phyloP scores from a whole-genome alignment of 1,140 invertebrate genomes.

The Tachypleus tridentatus region DNA sequence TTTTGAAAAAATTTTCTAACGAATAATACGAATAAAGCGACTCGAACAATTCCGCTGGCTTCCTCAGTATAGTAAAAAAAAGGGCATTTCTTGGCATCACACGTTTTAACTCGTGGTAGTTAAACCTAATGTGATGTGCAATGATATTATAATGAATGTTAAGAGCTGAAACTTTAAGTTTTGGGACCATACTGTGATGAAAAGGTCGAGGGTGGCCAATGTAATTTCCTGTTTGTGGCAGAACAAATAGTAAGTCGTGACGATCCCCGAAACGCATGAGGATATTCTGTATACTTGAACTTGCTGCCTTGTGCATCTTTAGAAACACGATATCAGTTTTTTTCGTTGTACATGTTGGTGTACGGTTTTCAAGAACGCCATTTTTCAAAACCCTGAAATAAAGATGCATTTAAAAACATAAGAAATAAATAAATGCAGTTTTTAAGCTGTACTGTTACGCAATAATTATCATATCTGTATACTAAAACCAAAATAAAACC shows the following conservation, averaged over 20 bases:
- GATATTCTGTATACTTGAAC: slow-evolving; percentile 39
- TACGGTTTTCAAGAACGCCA: too few species aligned
- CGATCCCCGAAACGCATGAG: slow-evolving; percentile 34
- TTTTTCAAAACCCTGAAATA: too few species aligned
- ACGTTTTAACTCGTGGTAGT: slow-evolving; percentile 19
- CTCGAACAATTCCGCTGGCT: slow-evolving; percentile 28
- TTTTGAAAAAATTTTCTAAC: slow-evolving; percentile 17
- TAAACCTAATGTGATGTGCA: slow-evolving; percentile 25
- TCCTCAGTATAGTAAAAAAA: slow-evolving; percentile 28
- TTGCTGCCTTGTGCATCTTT: slow-evolving; percentile 41
- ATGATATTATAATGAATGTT: slow-evolving; percentile 25
- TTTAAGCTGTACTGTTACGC: too few species aligned
- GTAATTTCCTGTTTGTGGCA: slow-evolving; percentile 33
- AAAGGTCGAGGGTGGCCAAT: slow-evolving; percentile 29
- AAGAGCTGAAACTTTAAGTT: slow-evolving; percentile 1
- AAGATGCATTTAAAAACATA: too few species aligned
- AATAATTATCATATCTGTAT: too few species aligned
- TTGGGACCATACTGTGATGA: slow-evolving; percentile 21
- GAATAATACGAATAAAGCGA: slow-evolving; percentile 28
- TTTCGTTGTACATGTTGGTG: too few species aligned
- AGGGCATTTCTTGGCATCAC: slow-evolving; percentile 28
- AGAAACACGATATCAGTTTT: slow-evolving; percentile 30
- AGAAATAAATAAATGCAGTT: too few species aligned
- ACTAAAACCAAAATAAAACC: too few species aligned
- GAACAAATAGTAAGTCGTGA: slow-evolving; percentile 32